Evolutionary conservation across 1,140 invertebrate genomes (phyloP).

Genomic region (Drosophila malerkotliana): DNA sequence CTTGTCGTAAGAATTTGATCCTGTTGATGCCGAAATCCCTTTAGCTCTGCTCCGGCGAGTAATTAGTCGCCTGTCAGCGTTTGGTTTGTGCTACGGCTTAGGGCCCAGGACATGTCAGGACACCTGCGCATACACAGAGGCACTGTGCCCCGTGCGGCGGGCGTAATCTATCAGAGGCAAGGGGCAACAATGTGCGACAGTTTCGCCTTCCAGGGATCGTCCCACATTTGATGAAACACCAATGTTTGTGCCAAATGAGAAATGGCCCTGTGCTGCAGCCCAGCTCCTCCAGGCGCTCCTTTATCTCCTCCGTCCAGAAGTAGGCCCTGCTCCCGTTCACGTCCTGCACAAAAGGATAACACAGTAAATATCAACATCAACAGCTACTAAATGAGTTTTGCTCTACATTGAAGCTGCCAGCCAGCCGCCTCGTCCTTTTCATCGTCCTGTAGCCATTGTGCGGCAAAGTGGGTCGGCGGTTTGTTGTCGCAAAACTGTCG

Average conservation of each 20-base stretch:
- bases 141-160: slow-evolving; percentile 29
- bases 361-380: slow-evolving; percentile 40
- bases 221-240: slow-evolving; percentile 40
- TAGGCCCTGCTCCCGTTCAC: slow-evolving; percentile 44
- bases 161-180: slow-evolving; percentile 42
- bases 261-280: slow-evolving; percentile 42
- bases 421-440: slow-evolving; percentile 15
- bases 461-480: slow-evolving; percentile 38
- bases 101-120: slow-evolving; percentile 25
- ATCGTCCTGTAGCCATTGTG: slow-evolving; percentile 27
- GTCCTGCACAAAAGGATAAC: slow-evolving; percentile 42
- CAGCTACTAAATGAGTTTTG: slow-evolving; percentile 47
- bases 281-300: slow-evolving; percentile 8
- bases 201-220: slow-evolving; percentile 25
- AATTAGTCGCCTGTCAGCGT: slow-evolving; percentile 50
- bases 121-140: slow-evolving; percentile 32
- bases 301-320: slow-evolving; percentile 33
- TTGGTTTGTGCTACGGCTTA: slow-evolving; percentile 47
- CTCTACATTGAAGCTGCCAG: slow-evolving; percentile 40
- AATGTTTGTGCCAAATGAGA: slow-evolving; percentile 44
- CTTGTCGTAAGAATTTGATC: slow-evolving; percentile 35
- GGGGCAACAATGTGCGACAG: slow-evolving; percentile 40
- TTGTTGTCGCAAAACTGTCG: slow-evolving; percentile 45
- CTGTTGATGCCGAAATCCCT: slow-evolving; percentile 43
- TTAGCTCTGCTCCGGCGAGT: slow-evolving; percentile 35